These are phyloP conservation scores for Bucorvus abyssinicus DNA, from an alignment of 2,797 vertebrate genomes.

Conservation along the genomic window DNA sequence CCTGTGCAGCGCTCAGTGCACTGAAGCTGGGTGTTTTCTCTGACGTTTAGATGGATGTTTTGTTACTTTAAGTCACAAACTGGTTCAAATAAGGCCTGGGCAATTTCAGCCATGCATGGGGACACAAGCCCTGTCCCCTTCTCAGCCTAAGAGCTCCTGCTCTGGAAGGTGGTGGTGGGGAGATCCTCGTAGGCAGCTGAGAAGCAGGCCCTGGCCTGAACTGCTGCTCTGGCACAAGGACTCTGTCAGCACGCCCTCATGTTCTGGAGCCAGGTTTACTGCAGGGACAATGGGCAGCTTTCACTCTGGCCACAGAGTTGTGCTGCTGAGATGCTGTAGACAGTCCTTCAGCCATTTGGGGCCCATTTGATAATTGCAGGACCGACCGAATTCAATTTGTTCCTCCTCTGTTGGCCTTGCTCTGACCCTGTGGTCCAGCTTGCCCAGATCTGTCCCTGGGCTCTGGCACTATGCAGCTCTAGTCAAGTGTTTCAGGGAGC, in stretches of 20 bases:
- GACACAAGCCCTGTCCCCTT: neutral
- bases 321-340: neutral
- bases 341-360: neutral
- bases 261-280: neutral
- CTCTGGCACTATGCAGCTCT: accelerated
- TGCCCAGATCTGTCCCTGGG: neutral
- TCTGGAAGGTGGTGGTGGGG: neutral
- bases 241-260: neutral
- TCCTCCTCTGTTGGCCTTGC: neutral
- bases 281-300: neutral
- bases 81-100: neutral
- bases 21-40: neutral
- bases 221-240: neutral
- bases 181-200: neutral
- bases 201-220: neutral
- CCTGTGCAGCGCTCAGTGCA: neutral
- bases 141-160: neutral
- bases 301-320: neutral
- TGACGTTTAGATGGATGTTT: neutral
- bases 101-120: accelerated
- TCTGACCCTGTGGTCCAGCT: neutral
- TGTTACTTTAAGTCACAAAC: neutral
- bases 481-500: neutral
- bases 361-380: neutral
- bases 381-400: neutral